These are phyloP conservation scores for Syrrhaptes paradoxus DNA, from an alignment of 2,113 vertebrate species.

Conservation along the genomic window DNA sequence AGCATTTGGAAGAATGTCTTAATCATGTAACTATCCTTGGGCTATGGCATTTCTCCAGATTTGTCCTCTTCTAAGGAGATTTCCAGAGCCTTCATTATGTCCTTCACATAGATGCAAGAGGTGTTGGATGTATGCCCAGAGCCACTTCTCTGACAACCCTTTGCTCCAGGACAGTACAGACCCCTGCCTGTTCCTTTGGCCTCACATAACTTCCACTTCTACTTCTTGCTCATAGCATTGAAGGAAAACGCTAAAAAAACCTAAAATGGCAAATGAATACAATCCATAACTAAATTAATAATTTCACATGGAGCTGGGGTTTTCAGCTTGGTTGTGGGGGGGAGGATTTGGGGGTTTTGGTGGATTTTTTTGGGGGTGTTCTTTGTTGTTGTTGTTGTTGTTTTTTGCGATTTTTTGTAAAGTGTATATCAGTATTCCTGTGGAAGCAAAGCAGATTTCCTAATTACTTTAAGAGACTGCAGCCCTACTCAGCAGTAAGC, in stretches of 20 bases:
- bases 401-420: neutral
- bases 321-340: neutral
- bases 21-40: neutral
- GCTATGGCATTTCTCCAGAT: neutral
- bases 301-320: neutral
- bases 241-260: neutral
- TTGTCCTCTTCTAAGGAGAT: neutral
- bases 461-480: neutral
- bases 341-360: rapidly evolving
- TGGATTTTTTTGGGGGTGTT: rapidly evolving
- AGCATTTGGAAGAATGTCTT: neutral
- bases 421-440: neutral
- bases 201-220: neutral
- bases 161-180: neutral
- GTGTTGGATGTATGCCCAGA: neutral
- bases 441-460: neutral
- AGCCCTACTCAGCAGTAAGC: neutral
- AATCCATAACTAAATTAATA: neutral
- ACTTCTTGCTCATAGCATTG: neutral
- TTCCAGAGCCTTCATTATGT: neutral
- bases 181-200: neutral
- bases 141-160: neutral
- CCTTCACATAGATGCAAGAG: neutral
- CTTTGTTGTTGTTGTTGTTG: neutral
- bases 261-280: neutral